Conservation (phyloP, 2,888 invertebrate genomes). For the Hydrotaea cyrtoneurina region DNA sequence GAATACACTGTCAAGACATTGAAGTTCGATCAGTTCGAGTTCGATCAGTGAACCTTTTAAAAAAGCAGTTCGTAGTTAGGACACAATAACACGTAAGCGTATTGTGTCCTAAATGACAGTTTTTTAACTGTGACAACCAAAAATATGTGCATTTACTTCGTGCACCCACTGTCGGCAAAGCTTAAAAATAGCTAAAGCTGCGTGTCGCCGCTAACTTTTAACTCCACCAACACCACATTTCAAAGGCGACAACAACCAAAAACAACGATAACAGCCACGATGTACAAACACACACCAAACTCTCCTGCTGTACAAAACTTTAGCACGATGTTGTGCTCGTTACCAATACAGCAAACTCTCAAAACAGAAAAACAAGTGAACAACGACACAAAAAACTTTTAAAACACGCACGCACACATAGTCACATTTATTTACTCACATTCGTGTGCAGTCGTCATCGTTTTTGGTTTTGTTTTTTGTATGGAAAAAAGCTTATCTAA, state of each 20-base stretch:
- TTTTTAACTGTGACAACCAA: too few species aligned
- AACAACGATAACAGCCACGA: not conserved
- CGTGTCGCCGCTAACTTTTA: not conserved
- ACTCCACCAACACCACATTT: not conserved
- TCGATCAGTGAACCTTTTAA: too few species aligned
- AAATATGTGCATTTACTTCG: not conserved
- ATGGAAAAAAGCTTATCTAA: conserved; percentile 54
- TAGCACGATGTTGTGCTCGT: not conserved
- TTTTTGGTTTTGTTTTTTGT: not conserved
- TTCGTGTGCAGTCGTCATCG: not conserved
- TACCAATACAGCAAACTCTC: not conserved
- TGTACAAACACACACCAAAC: not conserved
- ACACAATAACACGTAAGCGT: too few species aligned
- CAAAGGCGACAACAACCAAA: not conserved
- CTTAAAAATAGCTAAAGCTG: conserved; percentile 4
- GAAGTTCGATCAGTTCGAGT: too few species aligned
- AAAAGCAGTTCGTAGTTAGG: too few species aligned
- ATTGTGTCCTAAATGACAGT: too few species aligned
- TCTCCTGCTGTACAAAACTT: conserved; percentile 9
- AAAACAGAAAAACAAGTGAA: not conserved
- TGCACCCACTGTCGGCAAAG: not conserved
- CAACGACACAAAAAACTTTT: too few species aligned
- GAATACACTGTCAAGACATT: too few species aligned
- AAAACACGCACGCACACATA: not conserved
- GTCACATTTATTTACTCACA: too few species aligned